Evolutionary conservation across 2,113 vertebrate species (phyloP), one percentile per base, ranked within the genome.

Genomic region (Romanogobio albipinnatus): DNA sequence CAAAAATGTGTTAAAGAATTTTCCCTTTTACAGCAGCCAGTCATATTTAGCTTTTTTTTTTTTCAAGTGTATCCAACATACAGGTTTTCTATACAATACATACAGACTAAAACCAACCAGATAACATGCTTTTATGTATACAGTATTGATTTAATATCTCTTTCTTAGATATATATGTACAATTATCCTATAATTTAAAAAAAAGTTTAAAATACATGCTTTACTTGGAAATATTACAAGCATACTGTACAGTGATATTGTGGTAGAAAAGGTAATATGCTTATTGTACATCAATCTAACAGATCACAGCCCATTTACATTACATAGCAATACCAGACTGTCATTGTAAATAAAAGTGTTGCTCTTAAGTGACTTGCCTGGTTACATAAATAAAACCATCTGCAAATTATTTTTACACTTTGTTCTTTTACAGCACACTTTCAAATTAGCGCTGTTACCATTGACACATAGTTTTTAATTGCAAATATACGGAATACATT

Each of bases 1-100:
- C 97, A 97, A 96, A 97, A 96, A 97, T 96, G 96, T 96, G 96
- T 96, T 94, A 94, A 96, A 96, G 96, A 95, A 95, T 93, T 94
- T 89, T 92, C 92, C 91, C 90, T 93, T 94, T 90, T 89, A 95
- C 92, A 90, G 91, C 89, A 92, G 91, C 84, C 92, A 92, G 90
- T 92, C 90, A 87, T 84, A 90, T 91, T 82, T 82, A 11, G 81
- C 89, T 90, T 89, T 94, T 93, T 94, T 93, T 94, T 92, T 96
- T 94, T 97, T 96, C 96, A 97, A 97, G 96, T 97, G 96, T 96
- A 95, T 96, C 94, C 95, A 94, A 96, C 88, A 87, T 95, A 95
- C 94, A 96, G 94, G 93, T 96, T 93, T 92, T 93, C 95, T 94
- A 93, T 93, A 95, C 94, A 94, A 91, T 90, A 89, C 93, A 91